These are phyloP conservation scores for Regulus satrapa DNA, from an alignment of 2,113 vertebrate genomes.

Conservation along the genomic window DNA sequence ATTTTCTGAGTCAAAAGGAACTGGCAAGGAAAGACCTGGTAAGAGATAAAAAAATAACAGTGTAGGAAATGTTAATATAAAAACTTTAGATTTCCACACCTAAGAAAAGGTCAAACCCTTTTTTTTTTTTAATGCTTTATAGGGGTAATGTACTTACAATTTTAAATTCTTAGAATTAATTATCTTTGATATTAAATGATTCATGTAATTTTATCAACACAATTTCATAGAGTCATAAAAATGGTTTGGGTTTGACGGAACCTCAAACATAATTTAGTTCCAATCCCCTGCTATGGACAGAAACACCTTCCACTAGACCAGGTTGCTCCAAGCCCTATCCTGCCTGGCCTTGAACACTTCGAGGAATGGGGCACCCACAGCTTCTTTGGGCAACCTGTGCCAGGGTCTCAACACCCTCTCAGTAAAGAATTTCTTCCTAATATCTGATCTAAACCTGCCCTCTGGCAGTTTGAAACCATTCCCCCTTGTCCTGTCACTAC, in stretches of 20 bases:
- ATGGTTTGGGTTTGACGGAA: not conserved
- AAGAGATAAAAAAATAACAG: slow-evolving; percentile 29
- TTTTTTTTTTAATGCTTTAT: not conserved
- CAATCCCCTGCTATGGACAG: not conserved
- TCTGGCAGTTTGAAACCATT: not conserved
- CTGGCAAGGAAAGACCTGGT: slow-evolving; percentile 94
- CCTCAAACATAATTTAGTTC: not conserved
- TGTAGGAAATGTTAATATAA: not conserved
- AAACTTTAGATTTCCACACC: not conserved
- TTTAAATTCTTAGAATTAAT: not conserved
- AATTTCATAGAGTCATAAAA: not conserved
- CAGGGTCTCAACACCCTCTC: no score
- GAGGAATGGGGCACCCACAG: not conserved
- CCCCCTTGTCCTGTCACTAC: not conserved
- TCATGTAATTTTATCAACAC: not conserved
- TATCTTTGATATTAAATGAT: not conserved
- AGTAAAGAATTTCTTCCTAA: no score
- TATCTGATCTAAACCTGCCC: not conserved
- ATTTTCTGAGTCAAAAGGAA: slow-evolving; percentile 90
- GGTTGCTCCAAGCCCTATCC: not conserved
- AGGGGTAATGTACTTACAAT: not conserved
- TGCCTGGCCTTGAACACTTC: not conserved
- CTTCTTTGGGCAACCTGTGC: no score
- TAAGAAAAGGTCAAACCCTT: not conserved
- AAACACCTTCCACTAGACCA: not conserved